phyloP scores from a whole-genome alignment of 2,797 vertebrate genomes.

The Lacerta viridis region DNA sequence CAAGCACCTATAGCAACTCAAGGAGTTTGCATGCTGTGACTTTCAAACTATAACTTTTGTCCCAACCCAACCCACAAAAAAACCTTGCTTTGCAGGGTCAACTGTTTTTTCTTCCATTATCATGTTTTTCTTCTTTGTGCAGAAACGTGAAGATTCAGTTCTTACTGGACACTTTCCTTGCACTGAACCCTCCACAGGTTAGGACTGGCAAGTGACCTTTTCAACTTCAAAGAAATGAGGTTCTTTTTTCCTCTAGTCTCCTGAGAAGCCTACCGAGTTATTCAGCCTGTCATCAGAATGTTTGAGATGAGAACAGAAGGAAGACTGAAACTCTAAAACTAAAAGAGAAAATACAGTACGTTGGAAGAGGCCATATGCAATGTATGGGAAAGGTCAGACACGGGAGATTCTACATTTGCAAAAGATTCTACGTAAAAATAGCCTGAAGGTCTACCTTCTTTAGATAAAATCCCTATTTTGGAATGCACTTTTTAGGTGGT shows the following conservation, averaged over 20 bases:
- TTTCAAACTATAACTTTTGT: neutral
- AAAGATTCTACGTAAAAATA: neutral
- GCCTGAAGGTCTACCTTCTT: neutral
- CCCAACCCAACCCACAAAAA: neutral
- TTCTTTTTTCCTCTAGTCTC: conserved; percentile 8
- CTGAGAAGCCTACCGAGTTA: conserved; percentile 11
- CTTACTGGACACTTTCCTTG: neutral
- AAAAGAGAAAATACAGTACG: neutral
- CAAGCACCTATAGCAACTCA: too few species aligned
- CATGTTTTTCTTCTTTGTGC: neutral
- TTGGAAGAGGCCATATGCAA: neutral
- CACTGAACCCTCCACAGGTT: neutral
- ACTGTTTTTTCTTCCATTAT: neutral
- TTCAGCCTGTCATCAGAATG: conserved; percentile 22
- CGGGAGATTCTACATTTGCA: neutral
- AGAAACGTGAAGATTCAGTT: neutral
- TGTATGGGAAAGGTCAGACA: neutral
- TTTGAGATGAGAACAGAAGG: neutral
- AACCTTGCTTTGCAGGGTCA: neutral
- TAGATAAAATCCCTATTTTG: neutral
- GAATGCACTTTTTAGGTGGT: neutral
- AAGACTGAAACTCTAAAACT: neutral
- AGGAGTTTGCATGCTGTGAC: neutral
- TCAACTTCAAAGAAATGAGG: conserved; percentile 19
- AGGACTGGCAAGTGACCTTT: conserved; percentile 12